phyloP scores from a whole-genome alignment of 2,113 vertebrate genomes.

The Natator depressus region DNA sequence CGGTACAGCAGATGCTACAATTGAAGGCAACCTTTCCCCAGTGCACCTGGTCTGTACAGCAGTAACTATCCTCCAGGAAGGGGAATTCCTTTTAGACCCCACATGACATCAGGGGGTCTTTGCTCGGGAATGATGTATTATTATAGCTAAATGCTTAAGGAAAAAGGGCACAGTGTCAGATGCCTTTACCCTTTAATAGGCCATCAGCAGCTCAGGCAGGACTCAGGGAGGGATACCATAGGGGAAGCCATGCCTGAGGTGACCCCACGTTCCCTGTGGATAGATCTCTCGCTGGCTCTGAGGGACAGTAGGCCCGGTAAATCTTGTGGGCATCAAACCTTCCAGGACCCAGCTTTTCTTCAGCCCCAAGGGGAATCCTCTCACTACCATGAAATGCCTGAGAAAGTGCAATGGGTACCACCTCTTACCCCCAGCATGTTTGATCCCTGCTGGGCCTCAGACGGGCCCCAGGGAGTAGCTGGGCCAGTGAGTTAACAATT shows the following conservation, averaged over 20 bases:
- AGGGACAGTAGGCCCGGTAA: background rate
- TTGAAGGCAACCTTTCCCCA: no score
- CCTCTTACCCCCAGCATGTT: background rate
- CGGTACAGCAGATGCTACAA: no score
- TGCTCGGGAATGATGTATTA: no score
- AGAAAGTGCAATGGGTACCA: background rate
- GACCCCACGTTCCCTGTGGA: background rate
- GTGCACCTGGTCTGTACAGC: no score
- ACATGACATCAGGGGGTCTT: background rate
- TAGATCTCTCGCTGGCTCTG: background rate
- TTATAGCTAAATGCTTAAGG: no score
- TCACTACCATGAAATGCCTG: background rate
- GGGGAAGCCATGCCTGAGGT: background rate
- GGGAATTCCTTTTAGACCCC: no score
- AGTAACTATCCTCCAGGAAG: no score
- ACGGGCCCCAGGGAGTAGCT: background rate
- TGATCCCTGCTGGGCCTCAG: background rate
- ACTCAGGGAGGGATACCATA: background rate
- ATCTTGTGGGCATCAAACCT: background rate
- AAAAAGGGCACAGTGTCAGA: no score
- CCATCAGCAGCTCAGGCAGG: no score
- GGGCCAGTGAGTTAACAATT: no score
- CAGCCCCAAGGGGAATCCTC: background rate
- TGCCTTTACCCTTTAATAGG: no score
- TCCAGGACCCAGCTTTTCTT: background rate